Base-by-base conservation (phyloP, 2,797 vertebrate genomes). In the Selene dorsalis region DNA sequence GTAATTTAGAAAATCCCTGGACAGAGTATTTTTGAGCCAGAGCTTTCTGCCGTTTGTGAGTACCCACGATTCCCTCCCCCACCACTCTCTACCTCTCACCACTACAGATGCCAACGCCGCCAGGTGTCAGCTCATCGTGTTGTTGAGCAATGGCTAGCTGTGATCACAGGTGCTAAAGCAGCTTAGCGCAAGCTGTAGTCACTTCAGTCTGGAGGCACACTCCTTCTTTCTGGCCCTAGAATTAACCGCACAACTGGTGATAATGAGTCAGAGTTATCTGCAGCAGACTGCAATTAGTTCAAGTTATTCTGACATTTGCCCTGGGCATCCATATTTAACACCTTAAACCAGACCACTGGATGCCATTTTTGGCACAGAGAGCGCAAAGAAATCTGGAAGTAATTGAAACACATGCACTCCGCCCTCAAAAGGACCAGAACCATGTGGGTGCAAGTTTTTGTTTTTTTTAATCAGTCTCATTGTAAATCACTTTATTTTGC, bases 161-260 rank as follows among this genome's bases (percentile, higher is more conserved):
- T 70, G 80, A 83, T 87, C 84, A 75, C 83, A 91, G 83, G 84
- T 89, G 88, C 77, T 67, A 61, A 75, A 83, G 79, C 76, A 55
- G 58, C 81, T 89, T 73, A 65, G 59, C 60, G 48, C 55, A 67
- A 59, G 63, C 74, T 77, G 56, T 22, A 48, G 50, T 84, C 64
- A 38, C 56, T 48, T 59, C 74, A 63, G 55, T 24, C 28, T 50
- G 38, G 38, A 84, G 59, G 47, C 20, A n/a, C 35, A 0, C 65
- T 64, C 32, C 52, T 79, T 88, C 75, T 30, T 59, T 50, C 4
- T 28, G 3, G 52, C 41, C 39, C 71, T 55, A 24, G 70, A 88
- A 82, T 82, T 81, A 86, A 87, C 79, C 47, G n/a, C 78, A 63
- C 47, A 52, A 69, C 45, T 64, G 72, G 59, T 70, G 68, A 83